Conservation (phyloP, 2,888 invertebrate genomes). For the Petrolisthes cinctipes region DNA sequence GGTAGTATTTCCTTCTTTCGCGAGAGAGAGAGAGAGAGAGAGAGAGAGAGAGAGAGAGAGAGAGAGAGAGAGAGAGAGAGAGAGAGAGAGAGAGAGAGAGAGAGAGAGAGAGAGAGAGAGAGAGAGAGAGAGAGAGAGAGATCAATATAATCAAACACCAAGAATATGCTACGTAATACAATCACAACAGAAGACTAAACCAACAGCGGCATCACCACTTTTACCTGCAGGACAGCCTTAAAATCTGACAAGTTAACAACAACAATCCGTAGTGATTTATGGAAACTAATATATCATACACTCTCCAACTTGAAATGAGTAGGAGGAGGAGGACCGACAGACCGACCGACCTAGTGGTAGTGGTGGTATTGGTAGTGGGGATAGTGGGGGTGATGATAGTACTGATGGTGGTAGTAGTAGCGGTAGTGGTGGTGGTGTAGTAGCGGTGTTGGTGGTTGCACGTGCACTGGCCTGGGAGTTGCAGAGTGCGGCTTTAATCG, state of each 20-base stretch:
- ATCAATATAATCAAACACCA: background rate
- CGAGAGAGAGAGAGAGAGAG: background rate
- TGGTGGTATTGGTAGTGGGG: background rate
- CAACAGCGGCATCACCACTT: background rate
- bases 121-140: slow-evolving; percentile 1
- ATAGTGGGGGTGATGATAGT: background rate
- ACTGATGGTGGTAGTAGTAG: background rate
- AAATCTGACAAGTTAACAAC: background rate
- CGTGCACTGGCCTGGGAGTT: background rate
- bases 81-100: slow-evolving; percentile 10
- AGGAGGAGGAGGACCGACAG: background rate
- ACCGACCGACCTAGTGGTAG: no score
- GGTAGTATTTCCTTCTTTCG: no score
- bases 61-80: background rate
- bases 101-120: background rate
- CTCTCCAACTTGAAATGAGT: background rate
- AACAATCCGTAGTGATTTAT: background rate
- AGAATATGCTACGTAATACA: no score
- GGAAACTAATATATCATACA: no score
- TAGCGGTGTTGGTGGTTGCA: background rate
- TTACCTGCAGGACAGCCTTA: background rate
- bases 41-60: background rate
- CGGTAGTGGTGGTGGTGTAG: background rate
- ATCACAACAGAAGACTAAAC: background rate
- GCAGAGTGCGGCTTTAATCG: slow-evolving; percentile 1